These are phyloP conservation scores for Symphodus melops DNA, from an alignment of 2,113 vertebrate genomes.

Conservation along the genomic window DNA sequence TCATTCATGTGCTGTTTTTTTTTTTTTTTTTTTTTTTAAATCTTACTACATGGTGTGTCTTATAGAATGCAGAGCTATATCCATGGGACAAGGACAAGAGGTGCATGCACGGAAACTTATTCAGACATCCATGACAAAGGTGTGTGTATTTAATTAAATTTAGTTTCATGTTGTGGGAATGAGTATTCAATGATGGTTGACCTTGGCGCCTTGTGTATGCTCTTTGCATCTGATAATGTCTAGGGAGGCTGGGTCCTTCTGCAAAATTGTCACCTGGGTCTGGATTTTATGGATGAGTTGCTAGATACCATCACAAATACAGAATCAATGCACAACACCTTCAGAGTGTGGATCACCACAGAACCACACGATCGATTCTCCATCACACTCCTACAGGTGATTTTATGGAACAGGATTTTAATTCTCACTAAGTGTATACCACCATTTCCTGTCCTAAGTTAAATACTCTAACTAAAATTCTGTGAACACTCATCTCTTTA, in stretches of 20 bases:
- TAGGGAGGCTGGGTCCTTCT: constrained; percentile 93
- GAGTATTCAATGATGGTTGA: not conserved
- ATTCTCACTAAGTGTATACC: not conserved
- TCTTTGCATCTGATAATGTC: not conserved
- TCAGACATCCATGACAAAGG: constrained; percentile 86
- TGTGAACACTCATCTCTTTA: not conserved
- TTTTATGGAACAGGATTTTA: not conserved
- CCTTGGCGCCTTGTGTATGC: not conserved
- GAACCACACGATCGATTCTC: constrained; percentile 83
- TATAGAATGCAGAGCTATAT: constrained; percentile 63
- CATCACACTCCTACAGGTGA: constrained; percentile 68
- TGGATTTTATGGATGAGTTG: constrained; percentile 90
- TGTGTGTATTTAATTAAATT: constrained; percentile 61
- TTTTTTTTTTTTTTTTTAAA: too few relatives aligned
- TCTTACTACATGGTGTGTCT: not conserved
- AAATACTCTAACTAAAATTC: not conserved
- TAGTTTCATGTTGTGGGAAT: not conserved
- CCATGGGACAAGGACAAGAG: constrained; percentile 93
- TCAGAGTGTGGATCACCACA: constrained; percentile 91
- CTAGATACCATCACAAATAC: constrained; percentile 84
- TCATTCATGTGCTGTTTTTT: not conserved
- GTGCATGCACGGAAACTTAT: constrained; percentile 89
- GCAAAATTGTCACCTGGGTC: constrained; percentile 91
- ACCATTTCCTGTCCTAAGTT: not conserved
- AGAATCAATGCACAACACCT: constrained; percentile 81